A percentile compares a stretch with the other conserved stretches of the same genome.
phyloP scores from a whole-genome alignment of 2,888 invertebrate genomes.

The Eurois occulta region DNA sequence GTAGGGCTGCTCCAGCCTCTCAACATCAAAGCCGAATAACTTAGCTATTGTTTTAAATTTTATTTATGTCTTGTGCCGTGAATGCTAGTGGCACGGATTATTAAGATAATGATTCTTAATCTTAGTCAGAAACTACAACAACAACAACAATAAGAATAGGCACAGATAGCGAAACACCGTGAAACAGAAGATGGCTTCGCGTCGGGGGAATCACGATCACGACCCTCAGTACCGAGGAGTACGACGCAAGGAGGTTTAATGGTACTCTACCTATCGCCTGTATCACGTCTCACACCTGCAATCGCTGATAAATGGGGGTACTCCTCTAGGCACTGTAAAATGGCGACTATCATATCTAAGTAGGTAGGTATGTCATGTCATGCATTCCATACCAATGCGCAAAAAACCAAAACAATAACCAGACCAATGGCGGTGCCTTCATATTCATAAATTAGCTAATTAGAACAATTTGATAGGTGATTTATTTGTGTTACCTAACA shows the following conservation, averaged over 20 bases:
- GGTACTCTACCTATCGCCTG: neutral
- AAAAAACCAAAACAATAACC: constrained; percentile 27
- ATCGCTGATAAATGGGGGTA: neutral
- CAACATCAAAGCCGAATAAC: no score
- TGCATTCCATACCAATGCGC: constrained; percentile 12
- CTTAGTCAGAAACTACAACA: no score
- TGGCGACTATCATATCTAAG: constrained; percentile 24
- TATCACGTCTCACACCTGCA: neutral
- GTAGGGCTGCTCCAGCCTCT: no score
- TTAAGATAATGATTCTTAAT: no score
- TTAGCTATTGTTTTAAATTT: no score
- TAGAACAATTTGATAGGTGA: constrained; percentile 23
- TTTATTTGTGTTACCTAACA: constrained; percentile 8
- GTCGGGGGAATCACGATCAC: neutral
- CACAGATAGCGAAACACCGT: neutral
- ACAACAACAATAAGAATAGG: no score
- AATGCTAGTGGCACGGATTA: no score
- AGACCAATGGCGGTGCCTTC: constrained; percentile 41
- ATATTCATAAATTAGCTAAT: constrained; percentile 35
- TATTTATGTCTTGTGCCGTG: no score
- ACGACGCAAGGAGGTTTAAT: neutral
- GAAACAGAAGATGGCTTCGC: neutral
- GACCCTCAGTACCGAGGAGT: neutral
- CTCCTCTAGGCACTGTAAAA: neutral
- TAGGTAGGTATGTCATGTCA: constrained; percentile 35